Evolutionary conservation across 2,888 invertebrate species (phyloP).

Genomic region (Caenorhabditis sp.): DNA sequence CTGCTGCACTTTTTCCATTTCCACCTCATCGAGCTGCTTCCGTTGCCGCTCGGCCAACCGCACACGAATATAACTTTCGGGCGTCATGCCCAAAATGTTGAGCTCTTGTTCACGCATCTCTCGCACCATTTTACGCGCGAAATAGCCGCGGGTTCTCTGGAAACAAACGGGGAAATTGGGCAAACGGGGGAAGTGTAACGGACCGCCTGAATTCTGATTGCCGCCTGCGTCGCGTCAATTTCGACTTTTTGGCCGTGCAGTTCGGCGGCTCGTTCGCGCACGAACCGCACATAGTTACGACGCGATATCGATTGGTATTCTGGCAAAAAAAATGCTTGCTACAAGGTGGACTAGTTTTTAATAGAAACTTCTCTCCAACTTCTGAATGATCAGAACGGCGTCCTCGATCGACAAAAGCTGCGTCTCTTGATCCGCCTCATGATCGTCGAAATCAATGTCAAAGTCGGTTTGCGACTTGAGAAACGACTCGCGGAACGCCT

Average conservation of each 20-base stretch:
- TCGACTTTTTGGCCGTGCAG: slow-evolving; percentile 61
- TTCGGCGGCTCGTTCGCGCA: slow-evolving; percentile 71
- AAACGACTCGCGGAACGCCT: slow-evolving; percentile 54
- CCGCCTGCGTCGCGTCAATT: slow-evolving; percentile 68
- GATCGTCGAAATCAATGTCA: slow-evolving; percentile 56
- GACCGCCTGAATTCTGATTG: slow-evolving; percentile 74
- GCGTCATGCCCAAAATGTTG: slow-evolving; percentile 61
- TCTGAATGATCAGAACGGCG: slow-evolving; percentile 70
- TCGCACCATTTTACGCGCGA: slow-evolving; percentile 66
- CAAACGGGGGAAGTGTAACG: too few species aligned
- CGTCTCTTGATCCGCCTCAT: slow-evolving; percentile 48
- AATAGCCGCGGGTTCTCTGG: slow-evolving; percentile 71
- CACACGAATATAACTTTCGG: slow-evolving; percentile 51
- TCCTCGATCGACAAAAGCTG: slow-evolving; percentile 68
- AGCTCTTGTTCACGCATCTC: slow-evolving; percentile 65
- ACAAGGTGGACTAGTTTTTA: background rate
- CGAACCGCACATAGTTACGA: slow-evolving; percentile 70
- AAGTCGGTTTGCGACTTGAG: slow-evolving; percentile 54
- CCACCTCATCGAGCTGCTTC: slow-evolving; percentile 3
- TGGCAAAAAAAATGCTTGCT: slow-evolving; percentile 45
- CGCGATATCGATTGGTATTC: slow-evolving; percentile 73
- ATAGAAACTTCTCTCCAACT: slow-evolving; percentile 67
- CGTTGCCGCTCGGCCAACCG: slow-evolving; percentile 22
- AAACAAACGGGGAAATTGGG: background rate
- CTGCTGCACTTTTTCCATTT: slow-evolving; percentile 23